A percentile compares a stretch with the other conserved stretches of the same genome.
Conservation (phyloP, 2,113 vertebrate species). For the Carollia perspicillata region DNA sequence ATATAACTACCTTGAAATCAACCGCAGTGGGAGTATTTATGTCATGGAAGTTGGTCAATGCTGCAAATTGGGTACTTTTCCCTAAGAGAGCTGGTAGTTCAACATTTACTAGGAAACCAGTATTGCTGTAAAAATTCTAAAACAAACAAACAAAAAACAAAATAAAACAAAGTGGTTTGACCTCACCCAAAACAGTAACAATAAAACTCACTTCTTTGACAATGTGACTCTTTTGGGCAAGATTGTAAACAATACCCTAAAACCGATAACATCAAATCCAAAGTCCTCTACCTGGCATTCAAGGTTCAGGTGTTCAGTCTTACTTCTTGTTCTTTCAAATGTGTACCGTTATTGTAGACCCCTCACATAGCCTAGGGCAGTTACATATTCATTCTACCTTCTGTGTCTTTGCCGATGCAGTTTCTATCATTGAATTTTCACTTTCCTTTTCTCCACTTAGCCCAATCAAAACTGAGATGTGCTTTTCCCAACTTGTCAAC, state of each 20-base stretch:
- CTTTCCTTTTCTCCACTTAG: background rate
- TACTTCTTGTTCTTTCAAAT: background rate
- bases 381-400: background rate
- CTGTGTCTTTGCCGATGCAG: background rate
- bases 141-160: background rate
- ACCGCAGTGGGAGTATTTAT: background rate
- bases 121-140: background rate
- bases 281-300: background rate
- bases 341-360: background rate
- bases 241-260: background rate
- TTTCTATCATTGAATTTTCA: background rate
- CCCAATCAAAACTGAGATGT: background rate
- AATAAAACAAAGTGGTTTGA: background rate
- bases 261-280: background rate
- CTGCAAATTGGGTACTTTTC: background rate
- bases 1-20: background rate
- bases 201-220: background rate
- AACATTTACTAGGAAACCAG: background rate
- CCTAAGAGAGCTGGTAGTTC: background rate
- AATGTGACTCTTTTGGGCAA: background rate
- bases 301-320: background rate
- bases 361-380: background rate
- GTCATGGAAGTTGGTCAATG: background rate
- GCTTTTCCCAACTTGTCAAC: background rate
- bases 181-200: background rate